Evolutionary conservation across 1,140 invertebrate genomes (phyloP), one percentile per base, ranked within the genome.

Genomic region (Drosophila arawakana): DNA sequence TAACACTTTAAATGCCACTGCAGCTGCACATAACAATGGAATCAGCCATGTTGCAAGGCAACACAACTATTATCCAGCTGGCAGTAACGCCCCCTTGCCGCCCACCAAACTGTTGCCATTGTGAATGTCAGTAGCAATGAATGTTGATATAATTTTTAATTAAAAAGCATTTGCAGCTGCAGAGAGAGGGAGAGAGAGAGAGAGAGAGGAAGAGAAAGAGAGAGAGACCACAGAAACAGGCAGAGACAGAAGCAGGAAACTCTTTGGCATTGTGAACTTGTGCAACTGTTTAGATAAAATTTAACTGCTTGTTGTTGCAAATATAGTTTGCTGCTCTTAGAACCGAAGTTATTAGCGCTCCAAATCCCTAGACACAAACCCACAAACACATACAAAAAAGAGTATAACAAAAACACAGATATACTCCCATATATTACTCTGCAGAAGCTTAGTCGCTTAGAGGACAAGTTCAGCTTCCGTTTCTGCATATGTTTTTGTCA

Each of bases 121-220:
- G 50, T 34, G 68, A 49, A 65, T 52, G 67, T 66, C 54, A 63
- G 35, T 72, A 61, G 52, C 61, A 61, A 76, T 80, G 77, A 80
- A 84, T 69, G 81, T 78, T 71, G 77, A 84, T 84, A 80, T 84
- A 78, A 84, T 80, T 84, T 84, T 84, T 84, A 84, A 84, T 84
- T 84, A 84, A 84, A 84, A 84, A 80, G 52, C 74, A 78, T 83
- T 84, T 80, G 55, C 49, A 78, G 70, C 54, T 77, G 74, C 66
- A 35, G 43, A 35, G 25, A 35, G 2, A 60, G 30, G 44, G 30
- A 52, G 34, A 52, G 39, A 37, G 46, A 57, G 57, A 25, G 11
- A 43, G 25, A 34, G 2, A 30, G 61, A 35, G 58, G 18, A n/a
- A 18, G 2, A 60, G 25, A 44, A 10, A 44, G 34, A 52, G 39